Percentiles rank a stretch among this genome's conserved stretches.
phyloP scores from a whole-genome alignment of 2,797 vertebrate genomes.

The Oophaga sylvatica region DNA sequence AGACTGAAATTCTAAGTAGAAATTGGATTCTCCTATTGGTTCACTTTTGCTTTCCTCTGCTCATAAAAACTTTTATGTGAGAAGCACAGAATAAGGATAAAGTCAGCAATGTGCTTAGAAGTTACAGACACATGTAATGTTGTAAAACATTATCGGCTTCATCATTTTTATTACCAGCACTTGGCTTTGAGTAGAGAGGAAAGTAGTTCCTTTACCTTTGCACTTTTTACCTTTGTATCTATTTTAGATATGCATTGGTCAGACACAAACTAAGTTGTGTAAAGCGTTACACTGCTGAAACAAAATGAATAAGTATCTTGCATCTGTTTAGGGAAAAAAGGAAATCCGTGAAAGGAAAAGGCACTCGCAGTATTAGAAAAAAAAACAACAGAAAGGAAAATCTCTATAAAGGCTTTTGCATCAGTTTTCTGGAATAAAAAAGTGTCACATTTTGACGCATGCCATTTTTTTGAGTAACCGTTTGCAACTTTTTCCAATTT shows the following conservation, averaged over 20 bases:
- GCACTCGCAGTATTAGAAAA: no score
- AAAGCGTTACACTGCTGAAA: not conserved
- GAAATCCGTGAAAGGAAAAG: no score
- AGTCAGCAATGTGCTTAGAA: not conserved
- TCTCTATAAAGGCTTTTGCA: no score
- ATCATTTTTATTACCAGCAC: not conserved
- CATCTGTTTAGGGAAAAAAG: no score
- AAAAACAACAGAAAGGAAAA: no score
- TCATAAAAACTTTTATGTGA: not conserved
- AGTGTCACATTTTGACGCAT: no score
- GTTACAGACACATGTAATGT: not conserved
- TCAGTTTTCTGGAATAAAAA: no score
- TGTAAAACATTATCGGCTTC: not conserved
- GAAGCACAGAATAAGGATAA: not conserved
- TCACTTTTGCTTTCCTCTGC: not conserved
- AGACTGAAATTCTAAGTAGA: not conserved
- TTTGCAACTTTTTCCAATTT: no score
- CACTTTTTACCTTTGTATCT: not conserved
- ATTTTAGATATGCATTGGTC: not conserved
- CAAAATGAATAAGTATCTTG: no score
- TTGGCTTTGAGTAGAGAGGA: not conserved
- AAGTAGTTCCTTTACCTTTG: not conserved
- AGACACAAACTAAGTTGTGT: not conserved
- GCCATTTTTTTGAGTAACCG: no score
- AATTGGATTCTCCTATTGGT: not conserved